A percentile compares a stretch with the other conserved stretches of the same genome.
phyloP scores from a whole-genome alignment of 2,888 invertebrate species.

The Anthophora plumipes region DNA sequence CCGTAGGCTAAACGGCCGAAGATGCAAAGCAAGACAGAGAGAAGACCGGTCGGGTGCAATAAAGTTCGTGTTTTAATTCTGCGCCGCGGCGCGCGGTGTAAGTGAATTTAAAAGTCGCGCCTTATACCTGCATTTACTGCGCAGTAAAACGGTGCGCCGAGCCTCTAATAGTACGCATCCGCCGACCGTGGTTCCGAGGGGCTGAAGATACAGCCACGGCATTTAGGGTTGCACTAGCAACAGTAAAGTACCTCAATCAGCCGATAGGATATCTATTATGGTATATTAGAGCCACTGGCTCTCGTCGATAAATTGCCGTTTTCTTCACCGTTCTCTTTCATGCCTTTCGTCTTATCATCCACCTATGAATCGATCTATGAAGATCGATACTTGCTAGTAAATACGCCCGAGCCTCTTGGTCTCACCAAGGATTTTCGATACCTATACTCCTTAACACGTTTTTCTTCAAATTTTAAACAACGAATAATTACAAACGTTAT shows the following conservation, averaged over 20 bases:
- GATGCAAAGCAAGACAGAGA: conserved; percentile 64
- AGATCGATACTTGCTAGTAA: conserved; percentile 32
- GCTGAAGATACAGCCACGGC: conserved; percentile 38
- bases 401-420: neutral
- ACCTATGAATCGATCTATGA: conserved; percentile 47
- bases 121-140: conserved; percentile 79
- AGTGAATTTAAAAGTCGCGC: conserved; percentile 82
- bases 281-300: conserved; percentile 73
- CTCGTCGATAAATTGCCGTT: conserved; percentile 68
- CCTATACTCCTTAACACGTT: neutral
- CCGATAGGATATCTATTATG: conserved; percentile 78
- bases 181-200: conserved; percentile 69
- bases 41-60: conserved; percentile 71
- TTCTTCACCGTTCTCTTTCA: conserved; percentile 28
- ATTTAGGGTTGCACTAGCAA: conserved; percentile 69
- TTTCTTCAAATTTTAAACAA: no score
- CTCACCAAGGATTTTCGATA: neutral
- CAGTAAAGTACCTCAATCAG: conserved; percentile 68
- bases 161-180: conserved; percentile 78
- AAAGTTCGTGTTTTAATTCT: conserved; percentile 80
- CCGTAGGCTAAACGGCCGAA: conserved; percentile 42
- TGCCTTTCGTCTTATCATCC: conserved; percentile 31
- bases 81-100: conserved; percentile 72
- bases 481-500: no score
- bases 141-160: conserved; percentile 78